Evolutionary conservation across 2,888 invertebrate genomes (phyloP).

Genomic region (Macrophya annulata): DNA sequence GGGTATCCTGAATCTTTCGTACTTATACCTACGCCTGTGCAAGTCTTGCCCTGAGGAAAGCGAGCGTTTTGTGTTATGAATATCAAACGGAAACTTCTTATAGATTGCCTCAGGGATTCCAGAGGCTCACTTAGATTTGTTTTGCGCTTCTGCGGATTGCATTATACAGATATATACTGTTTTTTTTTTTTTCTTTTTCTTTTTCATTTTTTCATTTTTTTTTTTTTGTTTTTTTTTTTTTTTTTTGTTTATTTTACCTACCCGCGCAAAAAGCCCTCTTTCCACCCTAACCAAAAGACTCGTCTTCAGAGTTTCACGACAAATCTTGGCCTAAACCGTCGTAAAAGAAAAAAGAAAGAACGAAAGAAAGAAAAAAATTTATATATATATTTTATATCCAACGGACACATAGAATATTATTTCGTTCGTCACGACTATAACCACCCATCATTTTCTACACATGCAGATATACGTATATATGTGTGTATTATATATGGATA

Average conservation of each 20-base stretch:
- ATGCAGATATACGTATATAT: neutral
- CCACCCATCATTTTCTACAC: neutral
- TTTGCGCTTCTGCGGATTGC: slow-evolving; percentile 51
- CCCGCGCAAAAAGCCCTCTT: neutral
- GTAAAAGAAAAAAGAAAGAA: neutral
- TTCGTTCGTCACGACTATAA: neutral
- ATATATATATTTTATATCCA: neutral
- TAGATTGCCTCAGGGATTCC: slow-evolving; percentile 56
- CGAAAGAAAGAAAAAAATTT: neutral
- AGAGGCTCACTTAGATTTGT: slow-evolving; percentile 54
- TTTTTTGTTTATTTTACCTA: neutral
- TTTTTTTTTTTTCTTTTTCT: slow-evolving; percentile 19
- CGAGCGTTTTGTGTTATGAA: slow-evolving; percentile 58
- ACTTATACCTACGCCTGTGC: neutral
- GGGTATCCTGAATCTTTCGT: slow-evolving; percentile 40
- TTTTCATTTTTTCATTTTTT: slow-evolving; percentile 3
- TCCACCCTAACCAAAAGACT: neutral
- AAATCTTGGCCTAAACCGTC: slow-evolving; percentile 14
- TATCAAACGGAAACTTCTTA: slow-evolving; percentile 58
- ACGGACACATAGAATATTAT: slow-evolving; percentile 2
- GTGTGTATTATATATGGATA: neutral
- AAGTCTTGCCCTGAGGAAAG: slow-evolving; percentile 49
- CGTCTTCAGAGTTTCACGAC: slow-evolving; percentile 13
- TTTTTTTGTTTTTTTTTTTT: neutral
- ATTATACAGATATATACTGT: slow-evolving; percentile 47